Evolutionary conservation across 1,140 invertebrate species (phyloP).

Genomic region (Meloidogyne chitwoodi): DNA sequence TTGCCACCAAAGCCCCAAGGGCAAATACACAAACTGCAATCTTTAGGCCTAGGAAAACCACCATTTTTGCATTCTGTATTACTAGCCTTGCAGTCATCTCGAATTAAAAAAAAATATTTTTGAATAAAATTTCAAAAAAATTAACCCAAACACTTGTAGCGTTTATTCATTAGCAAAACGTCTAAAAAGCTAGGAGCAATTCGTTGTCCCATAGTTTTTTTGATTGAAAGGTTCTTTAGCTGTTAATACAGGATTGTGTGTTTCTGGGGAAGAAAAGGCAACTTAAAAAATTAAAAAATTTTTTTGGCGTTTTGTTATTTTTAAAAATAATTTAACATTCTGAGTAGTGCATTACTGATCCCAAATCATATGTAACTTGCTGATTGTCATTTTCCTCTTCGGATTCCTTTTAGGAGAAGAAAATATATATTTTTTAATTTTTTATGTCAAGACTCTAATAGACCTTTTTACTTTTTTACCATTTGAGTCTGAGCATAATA

Average conservation of each 20-base stretch:
- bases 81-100: neutral
- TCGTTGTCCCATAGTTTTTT: slow-evolving; percentile 30
- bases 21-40: slow-evolving; percentile 25
- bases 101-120: slow-evolving; percentile 12
- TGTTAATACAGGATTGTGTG: slow-evolving; percentile 11
- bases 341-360: slow-evolving; percentile 14
- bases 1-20: slow-evolving; percentile 25
- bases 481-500: neutral
- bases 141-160: slow-evolving; percentile 26
- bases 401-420: slow-evolving; percentile 12
- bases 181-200: slow-evolving; percentile 23
- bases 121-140: too few species aligned
- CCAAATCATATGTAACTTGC: slow-evolving; percentile 19
- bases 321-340: neutral
- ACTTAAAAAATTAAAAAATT: neutral
- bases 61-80: slow-evolving; percentile 24
- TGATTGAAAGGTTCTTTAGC: slow-evolving; percentile 28
- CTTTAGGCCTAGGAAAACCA: slow-evolving; percentile 23
- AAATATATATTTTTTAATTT: neutral
- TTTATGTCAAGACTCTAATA: neutral
- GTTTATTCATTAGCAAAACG: slow-evolving; percentile 27
- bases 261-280: slow-evolving; percentile 10
- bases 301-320: neutral
- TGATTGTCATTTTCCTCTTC: slow-evolving; percentile 21
- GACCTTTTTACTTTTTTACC: neutral